Percentiles rank a stretch among this genome's conserved stretches.
Conservation (phyloP, 2,888 invertebrate genomes). For the Electrophaes corylata region DNA sequence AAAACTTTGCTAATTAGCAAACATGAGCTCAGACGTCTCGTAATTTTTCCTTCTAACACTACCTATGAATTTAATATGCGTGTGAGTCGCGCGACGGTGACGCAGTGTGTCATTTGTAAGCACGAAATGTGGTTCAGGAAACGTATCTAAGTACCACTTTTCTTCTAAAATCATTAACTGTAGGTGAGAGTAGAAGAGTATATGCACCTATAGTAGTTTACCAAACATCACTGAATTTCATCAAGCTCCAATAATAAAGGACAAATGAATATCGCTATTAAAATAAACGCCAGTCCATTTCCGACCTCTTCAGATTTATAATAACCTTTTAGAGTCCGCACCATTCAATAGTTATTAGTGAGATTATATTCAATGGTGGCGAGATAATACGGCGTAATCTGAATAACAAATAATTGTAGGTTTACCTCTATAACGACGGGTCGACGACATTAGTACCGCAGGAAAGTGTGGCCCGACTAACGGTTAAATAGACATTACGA, state of each 20-base stretch:
- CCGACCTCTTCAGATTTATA: slow-evolving; percentile 77
- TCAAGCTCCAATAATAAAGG: slow-evolving; percentile 72
- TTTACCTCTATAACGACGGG: slow-evolving; percentile 43
- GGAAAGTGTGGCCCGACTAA: slow-evolving; percentile 38
- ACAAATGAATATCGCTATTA: slow-evolving; percentile 78
- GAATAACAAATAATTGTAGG: slow-evolving; percentile 52
- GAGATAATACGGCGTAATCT: slow-evolving; percentile 54
- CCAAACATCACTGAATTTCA: slow-evolving; percentile 61
- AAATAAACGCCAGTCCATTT: slow-evolving; percentile 69
- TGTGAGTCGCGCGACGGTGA: too few relatives aligned
- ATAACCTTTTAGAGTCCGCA: slow-evolving; percentile 66
- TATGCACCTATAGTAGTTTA: too few relatives aligned
- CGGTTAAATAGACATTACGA: slow-evolving; percentile 29
- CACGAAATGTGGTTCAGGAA: too few relatives aligned
- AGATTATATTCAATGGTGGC: slow-evolving; percentile 55
- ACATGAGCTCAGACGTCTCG: too few relatives aligned
- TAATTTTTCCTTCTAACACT: too few relatives aligned
- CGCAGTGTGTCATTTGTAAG: too few relatives aligned
- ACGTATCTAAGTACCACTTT: too few relatives aligned
- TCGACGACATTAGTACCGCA: slow-evolving; percentile 38
- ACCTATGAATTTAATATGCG: too few relatives aligned
- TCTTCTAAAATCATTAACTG: too few relatives aligned
- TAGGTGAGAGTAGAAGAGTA: not conserved
- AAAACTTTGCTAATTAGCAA: too few relatives aligned
- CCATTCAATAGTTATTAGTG: slow-evolving; percentile 60